Conservation (phyloP, 2,888 invertebrate species). For the Drosophila longiperda region DNA sequence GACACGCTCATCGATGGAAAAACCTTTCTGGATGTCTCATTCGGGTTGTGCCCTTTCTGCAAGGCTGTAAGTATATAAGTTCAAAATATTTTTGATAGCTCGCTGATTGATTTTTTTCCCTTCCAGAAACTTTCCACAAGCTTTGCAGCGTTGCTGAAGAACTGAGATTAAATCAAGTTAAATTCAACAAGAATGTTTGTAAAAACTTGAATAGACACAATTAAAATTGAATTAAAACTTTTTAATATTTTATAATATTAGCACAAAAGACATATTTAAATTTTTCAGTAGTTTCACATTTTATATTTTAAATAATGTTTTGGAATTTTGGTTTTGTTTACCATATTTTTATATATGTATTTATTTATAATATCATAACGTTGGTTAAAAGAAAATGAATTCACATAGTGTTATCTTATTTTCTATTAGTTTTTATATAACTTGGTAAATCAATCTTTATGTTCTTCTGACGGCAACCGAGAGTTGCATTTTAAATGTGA, state of each 20-base stretch:
- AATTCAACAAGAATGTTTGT: background rate
- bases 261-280: background rate
- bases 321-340: background rate
- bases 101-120: constrained; percentile 2
- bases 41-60: constrained; percentile 84
- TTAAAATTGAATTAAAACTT: background rate
- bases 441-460: constrained; percentile 64
- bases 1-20: constrained; percentile 80
- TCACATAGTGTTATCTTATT: constrained; percentile 31
- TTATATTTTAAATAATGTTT: background rate
- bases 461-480: constrained; percentile 12
- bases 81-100: background rate
- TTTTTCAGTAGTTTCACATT: background rate
- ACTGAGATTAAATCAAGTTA: constrained; percentile 32
- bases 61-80: constrained; percentile 77
- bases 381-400: constrained; percentile 17
- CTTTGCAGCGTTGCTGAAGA: constrained; percentile 78
- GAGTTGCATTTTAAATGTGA: constrained; percentile 14
- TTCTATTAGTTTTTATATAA: constrained; percentile 52
- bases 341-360: constrained; percentile 18
- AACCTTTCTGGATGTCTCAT: constrained; percentile 82
- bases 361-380: constrained; percentile 10
- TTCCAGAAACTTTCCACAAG: constrained; percentile 84
- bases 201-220: background rate
- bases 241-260: background rate